A percentile compares a stretch with the other conserved stretches of the same genome.
Conservation (phyloP, 2,888 invertebrate genomes). For the Stegophylla sp. region DNA sequence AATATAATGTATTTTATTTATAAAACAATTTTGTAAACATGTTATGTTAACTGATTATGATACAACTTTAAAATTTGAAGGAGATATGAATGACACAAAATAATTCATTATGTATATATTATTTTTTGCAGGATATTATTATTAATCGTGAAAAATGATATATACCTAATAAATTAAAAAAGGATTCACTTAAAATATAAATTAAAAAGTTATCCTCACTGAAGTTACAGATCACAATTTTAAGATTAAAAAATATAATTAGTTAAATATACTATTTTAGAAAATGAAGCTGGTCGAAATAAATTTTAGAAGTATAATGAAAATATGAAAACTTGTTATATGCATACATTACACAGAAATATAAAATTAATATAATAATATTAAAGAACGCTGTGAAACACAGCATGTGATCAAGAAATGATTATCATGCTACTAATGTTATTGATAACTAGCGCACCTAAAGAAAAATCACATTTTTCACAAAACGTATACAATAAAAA, state of each 20-base stretch:
- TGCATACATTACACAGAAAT: not conserved
- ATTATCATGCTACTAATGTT: slow-evolving; percentile 33
- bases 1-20: slow-evolving; percentile 10
- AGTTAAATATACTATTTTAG: not conserved
- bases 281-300: slow-evolving; percentile 13
- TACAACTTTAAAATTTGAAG: not conserved
- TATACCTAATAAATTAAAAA: not conserved
- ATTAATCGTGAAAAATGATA: not conserved
- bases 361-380: slow-evolving; percentile 24
- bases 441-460: slow-evolving; percentile 30
- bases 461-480: slow-evolving; percentile 32
- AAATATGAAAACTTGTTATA: not conserved
- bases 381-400: not conserved
- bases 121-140: not conserved
- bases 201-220: not conserved
- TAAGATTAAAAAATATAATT: not conserved
- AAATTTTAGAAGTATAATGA: slow-evolving; percentile 2
- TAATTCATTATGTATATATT: not conserved
- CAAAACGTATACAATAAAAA: slow-evolving; percentile 47
- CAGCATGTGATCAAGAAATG: slow-evolving; percentile 35
- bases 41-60: slow-evolving; percentile 19
- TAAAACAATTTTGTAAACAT: not conserved
- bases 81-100: not conserved
- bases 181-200: not conserved
- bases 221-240: not conserved